These are phyloP conservation scores for Psammodynastes pulverulentus DNA, from an alignment of 2,113 vertebrate genomes.

Conservation along the genomic window DNA sequence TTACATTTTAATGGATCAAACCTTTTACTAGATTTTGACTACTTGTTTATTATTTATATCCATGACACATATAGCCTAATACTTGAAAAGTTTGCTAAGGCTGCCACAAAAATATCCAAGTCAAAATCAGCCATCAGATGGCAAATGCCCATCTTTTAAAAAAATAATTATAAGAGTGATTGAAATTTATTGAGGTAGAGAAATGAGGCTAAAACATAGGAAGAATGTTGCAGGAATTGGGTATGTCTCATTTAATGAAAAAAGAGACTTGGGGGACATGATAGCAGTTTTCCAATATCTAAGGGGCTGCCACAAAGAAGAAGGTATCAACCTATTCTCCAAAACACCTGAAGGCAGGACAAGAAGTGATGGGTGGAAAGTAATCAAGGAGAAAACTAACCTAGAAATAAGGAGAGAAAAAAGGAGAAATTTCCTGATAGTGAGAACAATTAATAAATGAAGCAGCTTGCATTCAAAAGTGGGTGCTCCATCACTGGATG, in stretches of 20 bases:
- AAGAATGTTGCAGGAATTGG: not conserved
- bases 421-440: not conserved
- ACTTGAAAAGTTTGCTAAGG: not conserved
- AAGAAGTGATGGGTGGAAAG: not conserved
- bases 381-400: not conserved
- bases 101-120: not conserved
- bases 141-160: not conserved
- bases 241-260: not conserved
- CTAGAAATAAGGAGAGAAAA: not conserved
- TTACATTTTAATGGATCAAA: not conserved
- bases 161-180: not conserved
- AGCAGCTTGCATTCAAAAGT: not conserved
- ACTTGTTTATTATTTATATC: not conserved
- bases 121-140: not conserved
- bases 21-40: not conserved
- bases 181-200: not conserved
- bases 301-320: not conserved
- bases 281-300: not conserved
- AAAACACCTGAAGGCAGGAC: not conserved
- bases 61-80: not conserved
- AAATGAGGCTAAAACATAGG: not conserved
- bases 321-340: not conserved
- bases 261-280: not conserved
- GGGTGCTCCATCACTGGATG: too few species aligned
- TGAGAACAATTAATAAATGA: not conserved